Base-by-base conservation (phyloP, 2,888 invertebrate species). In the Urechis unicinctus region DNA sequence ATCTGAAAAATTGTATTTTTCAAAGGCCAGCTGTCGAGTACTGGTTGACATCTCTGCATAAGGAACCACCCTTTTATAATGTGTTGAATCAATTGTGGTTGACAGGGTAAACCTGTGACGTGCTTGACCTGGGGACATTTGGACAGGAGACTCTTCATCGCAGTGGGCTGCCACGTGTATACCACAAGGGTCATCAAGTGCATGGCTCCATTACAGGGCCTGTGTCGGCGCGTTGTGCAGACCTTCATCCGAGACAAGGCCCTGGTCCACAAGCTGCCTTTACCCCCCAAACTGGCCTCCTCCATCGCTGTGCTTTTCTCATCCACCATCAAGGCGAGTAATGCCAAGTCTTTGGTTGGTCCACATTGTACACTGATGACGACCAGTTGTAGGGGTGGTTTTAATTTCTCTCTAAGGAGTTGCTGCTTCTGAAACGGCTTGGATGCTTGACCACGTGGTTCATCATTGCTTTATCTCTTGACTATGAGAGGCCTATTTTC, bases 51-150 rank as follows among this genome's bases (percentile, higher is more conserved):
- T n/a, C n/a, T n/a, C n/a, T n/a, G n/a, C n/a, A n/a, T n/a, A n/a
- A n/a, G n/a, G n/a, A n/a, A n/a, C n/a, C n/a, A n/a, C n/a, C n/a
- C n/a, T n/a, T n/a, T n/a, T n/a, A n/a, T n/a, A n/a, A n/a, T n/a
- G n/a, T n/a, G n/a, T n/a, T n/a, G n/a, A n/a, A n/a, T n/a, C n/a
- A n/a, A n/a, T n/a, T n/a, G n/a, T n/a, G n/a, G n/a, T 36, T 13
- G 17, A 45, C 65, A 72, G 73, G 70, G 71, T 36, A 74, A 87
- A 63, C 86, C 88, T 3, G 89, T 96, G 53, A 89, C 92, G 50
- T 93, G 95, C 1, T 81, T 98, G 71, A 96, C 96, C 6, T 98
- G 97, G 97, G 97, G 95, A 29, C 96, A 97, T 82, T 94, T 94
- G 76, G 97, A 96, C 75, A 88, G 91, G 66, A 84, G 97, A 29